These are phyloP conservation scores for Nemotelus pantherinus DNA, from an alignment of 2,888 invertebrate genomes.

Conservation along the genomic window DNA sequence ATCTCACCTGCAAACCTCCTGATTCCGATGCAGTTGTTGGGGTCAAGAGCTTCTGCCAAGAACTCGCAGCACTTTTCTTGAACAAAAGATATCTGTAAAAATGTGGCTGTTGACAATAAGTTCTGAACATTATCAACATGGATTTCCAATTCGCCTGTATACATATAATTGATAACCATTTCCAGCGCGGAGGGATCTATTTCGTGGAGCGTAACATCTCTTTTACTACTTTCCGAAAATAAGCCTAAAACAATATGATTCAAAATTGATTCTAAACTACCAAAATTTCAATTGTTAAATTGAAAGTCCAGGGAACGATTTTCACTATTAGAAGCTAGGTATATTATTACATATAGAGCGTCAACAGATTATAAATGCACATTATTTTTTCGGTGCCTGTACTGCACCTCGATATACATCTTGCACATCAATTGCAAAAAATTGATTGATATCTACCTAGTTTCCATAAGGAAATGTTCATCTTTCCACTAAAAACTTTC, in stretches of 20 bases:
- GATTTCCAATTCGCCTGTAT: slow-evolving; percentile 54
- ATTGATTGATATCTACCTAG: too few relatives aligned
- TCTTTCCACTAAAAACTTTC: too few relatives aligned
- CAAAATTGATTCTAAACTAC: not conserved
- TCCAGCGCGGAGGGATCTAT: slow-evolving; percentile 53
- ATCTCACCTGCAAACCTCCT: slow-evolving; percentile 54
- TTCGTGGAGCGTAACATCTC: slow-evolving; percentile 54
- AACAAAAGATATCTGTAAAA: slow-evolving; percentile 55
- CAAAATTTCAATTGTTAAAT: not conserved
- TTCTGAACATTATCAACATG: slow-evolving; percentile 53
- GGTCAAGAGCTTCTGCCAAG: slow-evolving; percentile 53
- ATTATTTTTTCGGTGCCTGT: too few relatives aligned
- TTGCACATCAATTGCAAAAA: too few relatives aligned
- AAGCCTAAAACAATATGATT: slow-evolving; percentile 50
- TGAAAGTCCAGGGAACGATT: too few relatives aligned
- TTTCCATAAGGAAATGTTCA: too few relatives aligned
- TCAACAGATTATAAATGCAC: not conserved
- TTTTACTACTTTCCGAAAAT: slow-evolving; percentile 55
- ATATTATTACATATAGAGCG: too few relatives aligned
- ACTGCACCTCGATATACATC: too few relatives aligned
- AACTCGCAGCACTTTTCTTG: slow-evolving; percentile 54
- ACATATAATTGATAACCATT: slow-evolving; percentile 55
- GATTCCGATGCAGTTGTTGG: slow-evolving; percentile 56
- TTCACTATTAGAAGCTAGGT: too few relatives aligned
- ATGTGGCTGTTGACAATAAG: slow-evolving; percentile 54